Evolutionary conservation across 2,797 vertebrate species (phyloP), one percentile per base, ranked within the genome.

Genomic region (Gambelia wislizenii): DNA sequence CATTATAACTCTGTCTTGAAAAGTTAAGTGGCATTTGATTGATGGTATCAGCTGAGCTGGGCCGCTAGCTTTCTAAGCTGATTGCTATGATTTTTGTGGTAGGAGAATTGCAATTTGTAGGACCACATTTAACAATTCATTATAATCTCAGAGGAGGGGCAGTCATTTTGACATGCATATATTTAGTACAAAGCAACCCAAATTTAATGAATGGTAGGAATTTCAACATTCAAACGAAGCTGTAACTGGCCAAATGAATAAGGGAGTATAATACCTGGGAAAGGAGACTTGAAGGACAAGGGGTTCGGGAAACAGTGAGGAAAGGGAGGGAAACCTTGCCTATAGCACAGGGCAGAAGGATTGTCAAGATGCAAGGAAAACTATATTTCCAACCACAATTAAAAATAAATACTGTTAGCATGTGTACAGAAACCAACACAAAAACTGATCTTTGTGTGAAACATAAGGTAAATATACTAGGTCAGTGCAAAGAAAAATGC

Each of bases 31-130:
- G 84, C 78, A 86, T 76, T 83, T 82, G 89, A 89, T 83, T 86
- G 89, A 89, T 67, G 78, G 84, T 82, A 86, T 86, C 84, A 82
- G 84, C 89, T 89, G 88, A 89, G 88, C n/a, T 52, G 77, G 77
- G 42, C 84, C 25, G 72, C 72, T 76, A 52, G 70, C 89, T 76
- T 89, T 86, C 42, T 27, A 44, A 76, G 47, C 61, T 83, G 84
- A 89, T 83, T 89, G 70, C 78, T 86, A 67, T 86, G 69, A 89
- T 83, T 89, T 86, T 82, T 44, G 59, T n/a, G 44, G 49, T 36
- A 61, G 70, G 33, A 74, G 56, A 83, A 83, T 20, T 27, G 78
- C n/a, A 86, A 89, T 76, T 89, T 49, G 27, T 36, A 83, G 78
- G 64, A 76, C 56, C 36, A 52, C 84, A 89, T 76, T 86, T 76